A percentile compares a stretch with the other conserved stretches of the same genome.
Conservation (phyloP, 1,140 invertebrate genomes). For the Penaeus vannamei region DNA sequence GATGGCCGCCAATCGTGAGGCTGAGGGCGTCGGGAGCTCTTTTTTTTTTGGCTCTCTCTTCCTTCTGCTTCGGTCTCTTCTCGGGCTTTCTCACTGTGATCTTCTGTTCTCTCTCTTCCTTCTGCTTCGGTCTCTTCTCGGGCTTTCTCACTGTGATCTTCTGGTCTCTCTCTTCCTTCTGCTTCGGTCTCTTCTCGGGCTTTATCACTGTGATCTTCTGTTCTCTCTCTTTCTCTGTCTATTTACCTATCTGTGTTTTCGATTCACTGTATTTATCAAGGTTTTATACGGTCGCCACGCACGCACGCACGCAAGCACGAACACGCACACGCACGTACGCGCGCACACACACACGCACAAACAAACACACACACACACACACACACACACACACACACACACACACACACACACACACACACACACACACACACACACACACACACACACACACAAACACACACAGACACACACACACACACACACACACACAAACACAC, state of each 20-base stretch:
- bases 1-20: too few relatives aligned
- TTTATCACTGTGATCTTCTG: not conserved
- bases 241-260: conserved; percentile 32
- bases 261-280: conserved; percentile 19
- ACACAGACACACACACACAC: too few relatives aligned
- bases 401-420: too few relatives aligned
- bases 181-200: not conserved
- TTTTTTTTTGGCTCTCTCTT: too few relatives aligned
- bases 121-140: not conserved
- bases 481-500: too few relatives aligned
- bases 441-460: too few relatives aligned
- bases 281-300: not conserved
- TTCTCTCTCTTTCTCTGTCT: conserved; percentile 46
- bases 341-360: not conserved
- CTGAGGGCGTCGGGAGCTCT: too few relatives aligned
- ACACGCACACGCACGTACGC: not conserved
- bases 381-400: too few relatives aligned
- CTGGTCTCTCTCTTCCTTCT: not conserved
- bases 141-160: not conserved
- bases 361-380: too few relatives aligned
- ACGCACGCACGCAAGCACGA: not conserved
- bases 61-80: not conserved
- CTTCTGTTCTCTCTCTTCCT: conserved; percentile 25
- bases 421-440: not conserved
- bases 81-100: not conserved